These are phyloP conservation scores for Zenarchopterus dispar DNA, from an alignment of 2,797 vertebrate genomes.

Conservation along the genomic window DNA sequence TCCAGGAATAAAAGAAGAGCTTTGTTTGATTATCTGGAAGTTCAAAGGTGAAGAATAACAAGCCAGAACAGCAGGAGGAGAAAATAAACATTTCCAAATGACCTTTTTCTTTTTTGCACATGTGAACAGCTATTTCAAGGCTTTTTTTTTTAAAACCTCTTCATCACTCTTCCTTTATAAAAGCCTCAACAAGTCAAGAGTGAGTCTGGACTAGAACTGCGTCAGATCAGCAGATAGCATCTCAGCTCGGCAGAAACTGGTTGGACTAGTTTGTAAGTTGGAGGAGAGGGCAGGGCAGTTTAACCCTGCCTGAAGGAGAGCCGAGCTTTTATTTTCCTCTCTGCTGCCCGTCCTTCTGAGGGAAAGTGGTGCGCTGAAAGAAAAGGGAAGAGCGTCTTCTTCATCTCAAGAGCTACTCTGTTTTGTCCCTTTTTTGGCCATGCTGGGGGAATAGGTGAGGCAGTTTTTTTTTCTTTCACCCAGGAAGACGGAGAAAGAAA, in stretches of 20 bases:
- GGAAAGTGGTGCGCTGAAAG: slow-evolving; percentile 47
- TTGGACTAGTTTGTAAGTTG: slow-evolving; percentile 81
- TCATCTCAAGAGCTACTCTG: slow-evolving; percentile 23
- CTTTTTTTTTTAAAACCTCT: slow-evolving; percentile 12
- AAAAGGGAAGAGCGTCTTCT: slow-evolving; percentile 38
- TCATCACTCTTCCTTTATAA: slow-evolving; percentile 42
- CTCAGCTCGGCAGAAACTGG: slow-evolving; percentile 76
- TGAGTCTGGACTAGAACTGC: slow-evolving; percentile 64
- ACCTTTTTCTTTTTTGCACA: too few species aligned
- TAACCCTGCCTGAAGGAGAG: slow-evolving; percentile 71
- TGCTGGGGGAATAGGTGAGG: slow-evolving; percentile 60
- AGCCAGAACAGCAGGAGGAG: background rate
- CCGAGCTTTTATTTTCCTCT: slow-evolving; percentile 51
- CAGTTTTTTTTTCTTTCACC: slow-evolving; percentile 30
- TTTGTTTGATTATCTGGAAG: too few species aligned
- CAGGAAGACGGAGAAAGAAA: slow-evolving; percentile 31
- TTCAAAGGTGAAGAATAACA: too few species aligned
- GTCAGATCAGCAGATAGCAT: slow-evolving; percentile 76
- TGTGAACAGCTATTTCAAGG: background rate
- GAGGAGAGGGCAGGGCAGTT: slow-evolving; percentile 79
- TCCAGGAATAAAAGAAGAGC: slow-evolving; percentile 31
- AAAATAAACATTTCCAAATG: too few species aligned
- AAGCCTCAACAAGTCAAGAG: slow-evolving; percentile 64
- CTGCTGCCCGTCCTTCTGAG: slow-evolving; percentile 52
- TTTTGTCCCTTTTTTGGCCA: slow-evolving; percentile 45